Conservation (phyloP, 1,140 invertebrate species). For the Tribolium castaneum region DNA sequence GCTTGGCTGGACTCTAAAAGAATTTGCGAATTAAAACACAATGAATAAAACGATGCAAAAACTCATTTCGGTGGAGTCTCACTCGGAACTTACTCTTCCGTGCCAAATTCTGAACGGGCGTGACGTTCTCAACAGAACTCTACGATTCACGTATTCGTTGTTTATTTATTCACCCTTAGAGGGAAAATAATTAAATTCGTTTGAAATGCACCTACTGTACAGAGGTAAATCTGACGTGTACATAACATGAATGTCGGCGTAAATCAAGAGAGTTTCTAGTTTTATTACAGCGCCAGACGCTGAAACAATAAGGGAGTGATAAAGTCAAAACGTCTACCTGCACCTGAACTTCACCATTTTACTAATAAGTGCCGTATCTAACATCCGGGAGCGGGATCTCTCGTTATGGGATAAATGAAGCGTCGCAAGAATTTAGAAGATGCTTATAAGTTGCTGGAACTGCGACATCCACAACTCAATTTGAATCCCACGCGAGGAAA, state of each 20-base stretch:
- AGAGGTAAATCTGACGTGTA: slow-evolving; percentile 21
- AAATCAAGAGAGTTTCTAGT: slow-evolving; percentile 23
- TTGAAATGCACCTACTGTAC: not conserved
- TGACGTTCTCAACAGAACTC: slow-evolving; percentile 13
- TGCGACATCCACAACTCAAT: slow-evolving; percentile 26
- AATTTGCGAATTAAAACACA: slow-evolving; percentile 50
- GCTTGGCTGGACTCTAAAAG: slow-evolving; percentile 48
- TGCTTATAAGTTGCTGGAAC: not conserved
- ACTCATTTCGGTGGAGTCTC: slow-evolving; percentile 44
- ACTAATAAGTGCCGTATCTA: slow-evolving; percentile 7
- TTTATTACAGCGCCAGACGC: slow-evolving; percentile 20
- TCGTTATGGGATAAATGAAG: not conserved
- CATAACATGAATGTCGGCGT: slow-evolving; percentile 23
- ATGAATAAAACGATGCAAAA: slow-evolving; percentile 51
- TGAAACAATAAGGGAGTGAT: slow-evolving; percentile 1
- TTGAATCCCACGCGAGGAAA: slow-evolving; percentile 14
- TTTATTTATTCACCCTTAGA: slow-evolving; percentile 23
- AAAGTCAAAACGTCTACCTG: slow-evolving; percentile 7
- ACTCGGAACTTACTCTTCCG: slow-evolving; percentile 31
- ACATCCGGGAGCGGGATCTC: not conserved
- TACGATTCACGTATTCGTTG: slow-evolving; percentile 6
- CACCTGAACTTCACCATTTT: slow-evolving; percentile 6
- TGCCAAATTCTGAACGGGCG: slow-evolving; percentile 13
- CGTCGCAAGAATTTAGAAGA: slow-evolving; percentile 8
- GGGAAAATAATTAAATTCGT: slow-evolving; percentile 39